Percentiles rank a stretch among this genome's conserved stretches.
These are phyloP conservation scores for Bombus confusus DNA, from an alignment of 1,140 invertebrate species.

Conservation along the genomic window DNA sequence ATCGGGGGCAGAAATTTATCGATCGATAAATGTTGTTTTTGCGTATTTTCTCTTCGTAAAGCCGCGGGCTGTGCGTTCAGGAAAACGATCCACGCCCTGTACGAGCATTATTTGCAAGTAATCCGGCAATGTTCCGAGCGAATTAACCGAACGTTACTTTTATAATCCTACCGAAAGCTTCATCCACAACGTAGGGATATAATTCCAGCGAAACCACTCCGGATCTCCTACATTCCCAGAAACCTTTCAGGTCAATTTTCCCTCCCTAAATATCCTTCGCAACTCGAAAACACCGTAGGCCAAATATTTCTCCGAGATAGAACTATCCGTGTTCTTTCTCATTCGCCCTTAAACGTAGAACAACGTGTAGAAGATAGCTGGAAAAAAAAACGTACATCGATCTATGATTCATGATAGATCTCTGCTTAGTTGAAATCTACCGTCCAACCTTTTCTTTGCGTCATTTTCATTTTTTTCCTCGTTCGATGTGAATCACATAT, in stretches of 20 bases:
- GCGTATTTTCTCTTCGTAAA: not conserved
- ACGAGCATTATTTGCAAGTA: too few species aligned
- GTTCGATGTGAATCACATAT: too few species aligned
- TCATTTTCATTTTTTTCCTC: too few species aligned
- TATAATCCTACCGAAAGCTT: not conserved
- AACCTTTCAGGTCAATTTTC: constrained; percentile 13
- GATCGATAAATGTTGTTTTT: constrained; percentile 31
- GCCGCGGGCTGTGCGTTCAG: too few species aligned
- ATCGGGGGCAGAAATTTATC: constrained; percentile 28
- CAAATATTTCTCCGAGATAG: constrained; percentile 1
- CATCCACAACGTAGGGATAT: not conserved
- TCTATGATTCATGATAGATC: not conserved
- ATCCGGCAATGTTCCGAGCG: not conserved
- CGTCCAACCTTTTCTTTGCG: too few species aligned
- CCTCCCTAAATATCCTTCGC: not conserved
- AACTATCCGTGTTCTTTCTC: not conserved
- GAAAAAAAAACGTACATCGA: not conserved
- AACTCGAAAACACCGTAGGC: not conserved
- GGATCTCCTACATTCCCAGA: not conserved
- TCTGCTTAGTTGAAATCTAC: not conserved
- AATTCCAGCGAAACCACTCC: too few species aligned
- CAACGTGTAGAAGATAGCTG: not conserved
- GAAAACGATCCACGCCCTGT: not conserved
- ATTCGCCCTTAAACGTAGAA: not conserved
- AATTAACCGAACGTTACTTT: not conserved